Conservation (phyloP, 2,888 invertebrate genomes). For the Rhagonycha lutea region DNA sequence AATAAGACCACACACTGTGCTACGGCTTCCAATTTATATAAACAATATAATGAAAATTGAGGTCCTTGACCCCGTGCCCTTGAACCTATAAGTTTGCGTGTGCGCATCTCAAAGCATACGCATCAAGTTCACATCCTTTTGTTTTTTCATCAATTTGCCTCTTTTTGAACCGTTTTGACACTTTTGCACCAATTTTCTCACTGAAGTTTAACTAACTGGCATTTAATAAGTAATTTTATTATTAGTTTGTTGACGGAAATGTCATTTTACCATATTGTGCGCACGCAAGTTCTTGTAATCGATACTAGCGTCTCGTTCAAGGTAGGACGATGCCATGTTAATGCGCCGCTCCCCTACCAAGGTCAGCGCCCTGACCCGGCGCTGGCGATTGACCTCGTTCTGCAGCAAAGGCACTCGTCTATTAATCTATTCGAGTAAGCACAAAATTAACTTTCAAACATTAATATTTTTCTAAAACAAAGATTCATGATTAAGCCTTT, state of each 20-base stretch:
- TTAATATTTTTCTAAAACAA: conserved; percentile 2
- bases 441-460: conserved; percentile 7
- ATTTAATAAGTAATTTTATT: not conserved
- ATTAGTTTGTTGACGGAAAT: conserved; percentile 36
- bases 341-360: conserved; percentile 40
- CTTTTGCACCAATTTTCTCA: not conserved
- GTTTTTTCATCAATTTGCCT: not conserved
- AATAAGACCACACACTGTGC: conserved; percentile 5
- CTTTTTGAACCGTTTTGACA: not conserved
- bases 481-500: conserved; percentile 3
- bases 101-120: conserved; percentile 22
- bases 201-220: not conserved
- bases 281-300: conserved; percentile 29
- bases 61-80: conserved; percentile 49
- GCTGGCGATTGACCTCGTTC: conserved; percentile 51
- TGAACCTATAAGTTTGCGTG: conserved; percentile 41
- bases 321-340: conserved; percentile 40
- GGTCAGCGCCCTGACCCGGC: conserved; percentile 51
- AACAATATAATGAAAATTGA: conserved; percentile 5
- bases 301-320: conserved; percentile 40
- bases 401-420: conserved; percentile 42
- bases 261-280: conserved; percentile 25
- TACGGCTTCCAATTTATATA: not conserved
- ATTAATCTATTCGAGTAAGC: conserved; percentile 23
- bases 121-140: conserved; percentile 5